Percentiles rank a stretch among this genome's conserved stretches.
phyloP scores from a whole-genome alignment of 2,797 vertebrate species.

The Mus caroli region DNA sequence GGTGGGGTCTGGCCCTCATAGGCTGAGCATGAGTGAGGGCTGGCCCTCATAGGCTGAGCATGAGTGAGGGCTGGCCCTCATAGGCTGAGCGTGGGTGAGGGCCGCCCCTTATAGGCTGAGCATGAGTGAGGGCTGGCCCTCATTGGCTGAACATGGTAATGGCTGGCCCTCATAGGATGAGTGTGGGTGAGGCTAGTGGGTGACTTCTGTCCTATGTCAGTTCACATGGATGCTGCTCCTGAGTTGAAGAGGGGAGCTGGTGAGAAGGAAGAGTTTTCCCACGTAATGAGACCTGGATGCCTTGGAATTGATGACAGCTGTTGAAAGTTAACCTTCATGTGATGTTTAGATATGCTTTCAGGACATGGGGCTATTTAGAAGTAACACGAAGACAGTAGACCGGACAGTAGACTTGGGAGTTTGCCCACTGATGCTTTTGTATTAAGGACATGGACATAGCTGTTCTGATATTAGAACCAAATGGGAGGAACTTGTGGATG shows the following conservation, averaged over 20 bases:
- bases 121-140: no score
- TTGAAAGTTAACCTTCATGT: constrained; percentile 6
- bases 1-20: neutral
- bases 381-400: neutral
- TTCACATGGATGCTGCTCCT: constrained; percentile 23
- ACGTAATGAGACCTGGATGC: neutral
- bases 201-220: neutral
- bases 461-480: neutral
- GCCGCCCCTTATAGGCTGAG: no score
- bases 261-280: neutral
- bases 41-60: no score
- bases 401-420: neutral
- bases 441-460: neutral
- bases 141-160: no score
- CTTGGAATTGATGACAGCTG: neutral
- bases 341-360: neutral
- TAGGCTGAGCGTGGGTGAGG: no score
- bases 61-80: no score
- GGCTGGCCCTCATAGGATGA: no score
- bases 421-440: neutral
- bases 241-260: neutral
- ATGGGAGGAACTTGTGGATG: neutral
- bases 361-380: constrained; percentile 42
- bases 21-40: no score
- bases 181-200: neutral